Evolutionary conservation across 2,797 vertebrate species (phyloP), one percentile per base, ranked within the genome.

Genomic region (Sorex maritimensis): DNA sequence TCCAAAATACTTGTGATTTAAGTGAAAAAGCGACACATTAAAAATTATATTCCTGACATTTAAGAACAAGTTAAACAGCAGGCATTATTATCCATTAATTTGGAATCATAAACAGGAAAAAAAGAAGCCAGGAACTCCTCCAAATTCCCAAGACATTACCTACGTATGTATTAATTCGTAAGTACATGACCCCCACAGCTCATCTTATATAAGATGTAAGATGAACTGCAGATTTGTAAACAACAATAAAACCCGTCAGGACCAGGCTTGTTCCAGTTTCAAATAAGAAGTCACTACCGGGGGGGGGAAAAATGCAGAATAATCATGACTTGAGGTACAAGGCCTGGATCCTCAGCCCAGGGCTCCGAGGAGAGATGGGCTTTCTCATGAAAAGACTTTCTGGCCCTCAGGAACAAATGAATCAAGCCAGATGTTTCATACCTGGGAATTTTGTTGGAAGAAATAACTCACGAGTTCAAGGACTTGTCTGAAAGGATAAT

Each of bases 21-120:
- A 91, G 41, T 44, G 58, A 24, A 67, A 94, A 95, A 88, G 65
- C 71, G 81, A 87, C 71, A 73, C 23, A 92, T 88, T 24, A 91
- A 67, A 82, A 91, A 21, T 44, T 82, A 82, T 46, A 19, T 6
- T 78, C 77, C 44, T 8, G 81, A 79, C 52, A 38, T 30, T 84
- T 52, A 81, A 61, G 38, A 71, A 34, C 6, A 34, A 14, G 67
- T 75, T 90, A 80, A 75, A 19, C 41, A 49, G 46, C 67, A 90
- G 82, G 61, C 28, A 80, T 21, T 44, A 55, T 61, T 71, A 92
- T 46, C 63, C 68, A 69, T 65, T 34, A 55, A 71, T 1, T 91
- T 11, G 68, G 17, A 84, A 68, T 55, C 44, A 78, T 58, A 21
- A 81, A 89, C 0, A 87, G 52, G 55, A 67, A 73, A 73, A 38